These are phyloP conservation scores for Chiloscyllium punctatum DNA, from an alignment of 2,797 vertebrate species.

Conservation along the genomic window DNA sequence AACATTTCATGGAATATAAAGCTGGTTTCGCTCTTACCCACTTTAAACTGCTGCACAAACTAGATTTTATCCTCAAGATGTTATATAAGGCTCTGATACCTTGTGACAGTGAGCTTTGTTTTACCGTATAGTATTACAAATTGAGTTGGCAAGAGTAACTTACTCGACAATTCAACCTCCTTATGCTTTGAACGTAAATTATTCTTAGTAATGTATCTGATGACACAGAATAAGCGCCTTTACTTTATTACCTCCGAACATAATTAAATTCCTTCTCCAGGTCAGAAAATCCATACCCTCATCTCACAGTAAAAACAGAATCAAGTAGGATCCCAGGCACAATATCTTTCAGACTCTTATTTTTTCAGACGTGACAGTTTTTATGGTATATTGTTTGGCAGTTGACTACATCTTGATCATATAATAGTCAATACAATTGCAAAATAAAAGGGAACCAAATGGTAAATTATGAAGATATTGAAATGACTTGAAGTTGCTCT, in stretches of 20 bases:
- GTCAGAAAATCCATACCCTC: not conserved
- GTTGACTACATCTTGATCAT: not conserved
- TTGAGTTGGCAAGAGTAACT: not conserved
- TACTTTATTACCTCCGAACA: not conserved
- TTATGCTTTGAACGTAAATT: constrained; percentile 13
- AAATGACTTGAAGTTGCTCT: not conserved
- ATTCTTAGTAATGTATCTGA: not conserved
- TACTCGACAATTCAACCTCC: not conserved
- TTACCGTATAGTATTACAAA: constrained; percentile 6
- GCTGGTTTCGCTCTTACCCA: not conserved
- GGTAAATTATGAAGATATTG: not conserved
- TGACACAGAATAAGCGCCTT: not conserved
- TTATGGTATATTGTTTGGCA: not conserved
- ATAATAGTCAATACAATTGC: not conserved
- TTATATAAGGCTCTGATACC: not conserved
- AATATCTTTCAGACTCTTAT: not conserved
- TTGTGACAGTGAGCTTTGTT: not conserved
- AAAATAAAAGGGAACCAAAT: not conserved
- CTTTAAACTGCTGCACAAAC: not conserved
- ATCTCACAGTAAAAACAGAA: not conserved
- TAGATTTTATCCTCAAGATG: not conserved
- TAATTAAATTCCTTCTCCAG: constrained; percentile 20
- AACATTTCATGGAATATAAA: not conserved
- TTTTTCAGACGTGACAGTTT: not conserved
- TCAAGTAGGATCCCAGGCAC: not conserved